Conservation (phyloP, 2,797 vertebrate genomes). For the Helarctos malayanus region DNA sequence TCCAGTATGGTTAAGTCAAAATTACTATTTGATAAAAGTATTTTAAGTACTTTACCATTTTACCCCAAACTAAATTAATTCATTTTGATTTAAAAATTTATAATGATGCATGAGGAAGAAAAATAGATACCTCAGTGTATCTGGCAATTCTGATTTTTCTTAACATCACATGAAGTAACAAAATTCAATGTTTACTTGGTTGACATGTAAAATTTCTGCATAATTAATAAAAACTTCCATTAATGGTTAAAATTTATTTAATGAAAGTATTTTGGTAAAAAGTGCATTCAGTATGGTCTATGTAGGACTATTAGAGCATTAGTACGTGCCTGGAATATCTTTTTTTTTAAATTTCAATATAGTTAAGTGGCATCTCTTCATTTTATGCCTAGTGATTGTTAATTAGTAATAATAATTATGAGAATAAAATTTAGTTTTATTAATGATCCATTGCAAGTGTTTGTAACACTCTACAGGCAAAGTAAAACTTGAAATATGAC, state of each 20-base stretch:
- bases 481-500: neutral
- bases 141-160: neutral
- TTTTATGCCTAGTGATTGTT: neutral
- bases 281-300: neutral
- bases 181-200: neutral
- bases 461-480: neutral
- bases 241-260: neutral
- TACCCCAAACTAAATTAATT: neutral
- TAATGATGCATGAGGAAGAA: neutral
- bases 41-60: slow-evolving; percentile 28
- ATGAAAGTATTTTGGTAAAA: neutral
- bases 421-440: neutral
- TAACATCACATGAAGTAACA: neutral
- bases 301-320: neutral
- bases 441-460: neutral
- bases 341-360: neutral
- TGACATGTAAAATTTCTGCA: neutral
- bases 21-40: neutral
- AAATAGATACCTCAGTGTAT: neutral
- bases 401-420: neutral
- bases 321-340: neutral
- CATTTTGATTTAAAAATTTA: slow-evolving; percentile 22
- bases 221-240: neutral
- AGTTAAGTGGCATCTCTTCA: neutral
- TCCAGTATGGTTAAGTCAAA: neutral